phyloP scores from a whole-genome alignment of 30 jellyfish, hydroid and myxozoan species.

The Phacellophora camtschatica region DNA sequence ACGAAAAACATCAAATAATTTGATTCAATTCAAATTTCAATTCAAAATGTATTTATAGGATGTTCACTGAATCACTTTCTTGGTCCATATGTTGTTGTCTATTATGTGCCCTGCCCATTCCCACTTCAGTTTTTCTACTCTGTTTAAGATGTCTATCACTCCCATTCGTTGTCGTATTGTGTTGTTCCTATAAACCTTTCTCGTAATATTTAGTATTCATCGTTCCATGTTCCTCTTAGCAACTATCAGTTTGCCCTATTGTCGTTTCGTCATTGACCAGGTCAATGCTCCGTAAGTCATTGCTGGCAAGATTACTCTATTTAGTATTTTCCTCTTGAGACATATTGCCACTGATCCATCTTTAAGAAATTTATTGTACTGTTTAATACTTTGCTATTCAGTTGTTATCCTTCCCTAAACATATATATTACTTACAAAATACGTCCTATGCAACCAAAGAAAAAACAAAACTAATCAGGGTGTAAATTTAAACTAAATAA shows the following conservation, averaged over 20 bases:
- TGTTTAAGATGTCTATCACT: not conserved
- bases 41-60: too few relatives aligned
- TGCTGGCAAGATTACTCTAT: slow-evolving; percentile 19
- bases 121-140: slow-evolving; percentile 1
- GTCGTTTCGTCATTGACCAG: slow-evolving; percentile 14
- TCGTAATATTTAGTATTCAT: slow-evolving; percentile 1
- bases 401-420: not conserved
- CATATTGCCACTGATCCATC: slow-evolving; percentile 11
- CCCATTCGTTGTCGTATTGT: not conserved
- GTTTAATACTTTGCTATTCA: not conserved
- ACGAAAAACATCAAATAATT: too few relatives aligned
- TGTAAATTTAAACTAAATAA: too few relatives aligned
- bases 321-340: slow-evolving; percentile 2
- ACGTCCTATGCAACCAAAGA: too few relatives aligned
- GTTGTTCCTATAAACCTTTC: not conserved
- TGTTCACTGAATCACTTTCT: not conserved
- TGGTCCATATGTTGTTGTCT: not conserved
- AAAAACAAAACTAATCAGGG: too few relatives aligned
- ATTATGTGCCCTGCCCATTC: not conserved
- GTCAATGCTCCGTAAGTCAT: slow-evolving; percentile 15
- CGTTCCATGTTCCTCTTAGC: too few relatives aligned
- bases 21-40: too few relatives aligned
- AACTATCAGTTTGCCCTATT: not conserved
- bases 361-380: not conserved
- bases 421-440: too few relatives aligned